These are phyloP conservation scores for Diorhabda carinulata DNA, from an alignment of 1,140 invertebrate species.

Conservation along the genomic window DNA sequence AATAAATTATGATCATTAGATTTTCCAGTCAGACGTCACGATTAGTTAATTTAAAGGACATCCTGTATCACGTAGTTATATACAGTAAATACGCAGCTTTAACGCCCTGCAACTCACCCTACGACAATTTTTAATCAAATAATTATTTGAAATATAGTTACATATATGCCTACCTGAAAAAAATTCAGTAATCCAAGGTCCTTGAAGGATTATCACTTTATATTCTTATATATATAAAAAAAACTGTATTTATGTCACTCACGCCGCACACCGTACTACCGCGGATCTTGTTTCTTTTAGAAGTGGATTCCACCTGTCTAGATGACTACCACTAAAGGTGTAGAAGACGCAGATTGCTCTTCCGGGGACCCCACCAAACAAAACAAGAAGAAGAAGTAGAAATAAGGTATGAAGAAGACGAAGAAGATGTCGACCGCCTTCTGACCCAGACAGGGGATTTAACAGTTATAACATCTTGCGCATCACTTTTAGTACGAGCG, in stretches of 20 bases:
- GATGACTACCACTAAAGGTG: constrained; percentile 49
- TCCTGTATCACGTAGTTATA: too few relatives aligned
- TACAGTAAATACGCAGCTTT: too few relatives aligned
- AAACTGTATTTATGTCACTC: background rate
- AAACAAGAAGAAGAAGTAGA: constrained; percentile 14
- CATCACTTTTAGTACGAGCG: constrained; percentile 18
- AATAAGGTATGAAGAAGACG: background rate
- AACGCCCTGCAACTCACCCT: too few relatives aligned
- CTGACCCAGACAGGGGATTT: constrained; percentile 56
- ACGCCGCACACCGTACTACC: constrained; percentile 21
- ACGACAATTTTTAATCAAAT: too few relatives aligned
- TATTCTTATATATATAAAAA: background rate
- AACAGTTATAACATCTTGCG: constrained; percentile 51
- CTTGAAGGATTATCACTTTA: constrained; percentile 13
- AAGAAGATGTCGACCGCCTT: constrained; percentile 40
- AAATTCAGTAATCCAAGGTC: constrained; percentile 21
- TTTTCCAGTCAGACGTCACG: too few relatives aligned
- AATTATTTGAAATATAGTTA: too few relatives aligned
- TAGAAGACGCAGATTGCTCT: constrained; percentile 21
- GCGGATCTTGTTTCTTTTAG: constrained; percentile 40
- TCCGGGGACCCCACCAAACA: constrained; percentile 28
- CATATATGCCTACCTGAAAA: background rate
- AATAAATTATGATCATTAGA: too few relatives aligned
- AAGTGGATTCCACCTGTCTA: constrained; percentile 57
- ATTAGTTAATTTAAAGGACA: too few relatives aligned